A percentile compares a stretch with the other conserved stretches of the same genome.
These are phyloP conservation scores for Cylindroiulus punctatus DNA, from an alignment of 2,888 invertebrate genomes.

Conservation along the genomic window DNA sequence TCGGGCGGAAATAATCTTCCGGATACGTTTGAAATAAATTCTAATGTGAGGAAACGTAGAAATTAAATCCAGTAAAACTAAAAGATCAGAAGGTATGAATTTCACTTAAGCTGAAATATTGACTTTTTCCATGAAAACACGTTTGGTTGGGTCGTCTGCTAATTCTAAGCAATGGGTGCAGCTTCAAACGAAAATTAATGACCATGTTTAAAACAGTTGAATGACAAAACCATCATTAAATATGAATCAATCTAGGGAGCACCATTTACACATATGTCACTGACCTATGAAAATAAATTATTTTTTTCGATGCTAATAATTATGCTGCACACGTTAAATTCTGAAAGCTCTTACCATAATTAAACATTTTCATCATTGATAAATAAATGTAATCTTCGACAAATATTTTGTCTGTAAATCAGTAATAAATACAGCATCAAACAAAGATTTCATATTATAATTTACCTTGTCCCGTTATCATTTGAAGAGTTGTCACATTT, in stretches of 20 bases:
- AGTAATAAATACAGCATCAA: too few species aligned
- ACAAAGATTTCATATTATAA: too few species aligned
- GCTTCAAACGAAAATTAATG: constrained; percentile 2
- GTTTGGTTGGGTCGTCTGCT: neutral
- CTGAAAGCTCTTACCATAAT: too few species aligned
- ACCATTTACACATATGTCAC: neutral
- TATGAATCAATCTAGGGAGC: neutral
- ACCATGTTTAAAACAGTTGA: neutral
- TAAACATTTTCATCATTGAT: too few species aligned
- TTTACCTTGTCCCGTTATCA: too few species aligned
- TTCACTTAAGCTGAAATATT: neutral
- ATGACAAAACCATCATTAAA: neutral
- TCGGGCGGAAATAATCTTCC: neutral
- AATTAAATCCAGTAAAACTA: neutral
- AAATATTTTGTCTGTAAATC: too few species aligned
- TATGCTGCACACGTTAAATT: neutral
- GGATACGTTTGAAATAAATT: constrained; percentile 20
- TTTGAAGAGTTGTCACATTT: too few species aligned
- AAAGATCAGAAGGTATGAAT: neutral
- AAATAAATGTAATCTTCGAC: too few species aligned
- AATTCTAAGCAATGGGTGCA: neutral
- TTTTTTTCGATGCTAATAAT: neutral
- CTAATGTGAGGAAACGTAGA: neutral
- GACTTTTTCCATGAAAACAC: neutral
- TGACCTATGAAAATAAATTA: neutral